Base-by-base conservation (phyloP, 2,797 vertebrate species). In the Propithecus deckenii region DNA sequence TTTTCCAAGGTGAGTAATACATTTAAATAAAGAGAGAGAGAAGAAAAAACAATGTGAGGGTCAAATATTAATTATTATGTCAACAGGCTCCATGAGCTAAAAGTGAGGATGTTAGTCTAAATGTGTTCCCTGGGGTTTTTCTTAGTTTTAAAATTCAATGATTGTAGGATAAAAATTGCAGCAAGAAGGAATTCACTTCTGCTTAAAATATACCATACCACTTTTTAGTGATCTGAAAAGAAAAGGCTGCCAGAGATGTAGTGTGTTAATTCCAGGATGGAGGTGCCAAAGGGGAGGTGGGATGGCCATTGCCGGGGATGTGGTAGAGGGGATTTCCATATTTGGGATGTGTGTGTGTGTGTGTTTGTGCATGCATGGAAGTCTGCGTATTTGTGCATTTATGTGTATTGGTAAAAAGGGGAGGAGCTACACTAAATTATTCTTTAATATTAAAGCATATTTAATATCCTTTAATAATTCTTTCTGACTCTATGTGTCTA, bases 91-190 rank as follows among this genome's bases (percentile, higher is more conserved):
- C 23, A 18, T 85, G 32, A 93, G 4, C 18, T 89, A 84, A 84
- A 91, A 71, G 8, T 75, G 55, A 91, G 25, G 59, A 25, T 3
- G 35, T 12, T 35, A 32, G 18, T 32, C 35, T 63, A 72, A 80
- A 32, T 63, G 13, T 85, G 13, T 85, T 35, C 74, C 91, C 61
- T 46, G 89, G 25, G 25, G 30, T 69, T 46, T 86, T 94, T 74
- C 86, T 41, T 43, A 65, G 22, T 67, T 97, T 92, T 88, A 74
- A 92, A 74, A 96, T 91, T 52, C n/a, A 32, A 41, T 30, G 4
- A 35, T 38, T 86, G 25, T 83, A n/a, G 35, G 22, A 5, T 74
- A 91, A 38, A 95, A 92, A 65, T 50, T 83, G 41, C 43, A 84
- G 23, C 7, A 89, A 91, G 55, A 90, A 94, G 65, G 46, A 89